phyloP scores from a whole-genome alignment of 2,113 vertebrate genomes.

The Heterocephalus glaber region DNA sequence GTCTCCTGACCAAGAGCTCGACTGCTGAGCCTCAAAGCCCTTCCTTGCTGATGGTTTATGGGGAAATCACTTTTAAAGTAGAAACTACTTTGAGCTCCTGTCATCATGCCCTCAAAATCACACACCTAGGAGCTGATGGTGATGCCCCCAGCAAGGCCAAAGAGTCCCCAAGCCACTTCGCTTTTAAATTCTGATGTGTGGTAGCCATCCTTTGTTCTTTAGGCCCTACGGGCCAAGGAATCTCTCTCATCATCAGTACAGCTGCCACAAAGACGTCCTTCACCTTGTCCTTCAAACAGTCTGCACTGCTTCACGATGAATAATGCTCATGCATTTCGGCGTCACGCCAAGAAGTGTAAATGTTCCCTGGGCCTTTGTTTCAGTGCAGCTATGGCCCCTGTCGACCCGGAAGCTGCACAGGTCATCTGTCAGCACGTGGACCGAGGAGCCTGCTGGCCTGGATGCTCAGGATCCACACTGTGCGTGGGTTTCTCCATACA shows the following conservation, averaged over 20 bases:
- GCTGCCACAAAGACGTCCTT: background rate
- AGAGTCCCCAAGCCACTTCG: background rate
- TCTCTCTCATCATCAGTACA: background rate
- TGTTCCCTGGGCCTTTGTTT: background rate
- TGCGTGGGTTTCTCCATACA: background rate
- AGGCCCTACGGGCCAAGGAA: background rate
- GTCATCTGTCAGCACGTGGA: background rate
- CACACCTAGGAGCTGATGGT: background rate
- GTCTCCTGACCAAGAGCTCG: background rate
- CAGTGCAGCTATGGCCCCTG: background rate
- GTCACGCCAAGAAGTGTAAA: background rate
- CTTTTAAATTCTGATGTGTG: background rate
- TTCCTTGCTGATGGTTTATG: background rate
- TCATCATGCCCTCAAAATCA: background rate
- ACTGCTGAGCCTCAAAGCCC: background rate
- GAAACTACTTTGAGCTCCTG: background rate
- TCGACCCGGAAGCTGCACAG: fast-evolving
- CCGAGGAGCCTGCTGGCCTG: background rate
- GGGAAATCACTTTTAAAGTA: background rate
- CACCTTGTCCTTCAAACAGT: background rate
- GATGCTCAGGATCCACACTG: background rate
- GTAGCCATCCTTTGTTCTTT: background rate
- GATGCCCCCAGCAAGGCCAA: background rate
- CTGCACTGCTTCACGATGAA: background rate
- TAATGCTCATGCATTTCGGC: no score